phyloP scores from a whole-genome alignment of 2,888 invertebrate genomes.

The Teleiodes luculella region DNA sequence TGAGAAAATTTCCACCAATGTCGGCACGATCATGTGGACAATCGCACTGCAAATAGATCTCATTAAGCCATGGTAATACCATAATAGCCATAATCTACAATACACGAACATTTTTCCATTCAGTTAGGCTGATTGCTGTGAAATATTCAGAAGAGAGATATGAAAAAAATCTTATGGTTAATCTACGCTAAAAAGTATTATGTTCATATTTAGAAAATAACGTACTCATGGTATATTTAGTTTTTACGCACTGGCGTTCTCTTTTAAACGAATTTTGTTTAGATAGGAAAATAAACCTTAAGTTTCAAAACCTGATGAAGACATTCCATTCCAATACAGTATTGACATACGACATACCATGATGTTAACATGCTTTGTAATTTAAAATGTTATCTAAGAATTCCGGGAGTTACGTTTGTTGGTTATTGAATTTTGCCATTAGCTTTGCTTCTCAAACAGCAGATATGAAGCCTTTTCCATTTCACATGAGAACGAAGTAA shows the following conservation, averaged over 20 bases:
- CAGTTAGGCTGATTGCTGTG: background rate
- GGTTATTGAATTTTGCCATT: background rate
- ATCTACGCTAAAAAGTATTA: too few relatives aligned
- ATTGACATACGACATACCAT: too few relatives aligned
- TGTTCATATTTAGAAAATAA: too few relatives aligned
- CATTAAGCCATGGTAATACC: conserved; percentile 25
- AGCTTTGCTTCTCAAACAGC: background rate
- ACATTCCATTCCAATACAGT: too few relatives aligned
- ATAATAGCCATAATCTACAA: conserved; percentile 23
- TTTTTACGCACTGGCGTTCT: too few relatives aligned
- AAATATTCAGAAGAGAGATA: background rate
- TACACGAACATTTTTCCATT: conserved; percentile 21
- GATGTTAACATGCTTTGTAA: too few relatives aligned
- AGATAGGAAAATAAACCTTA: too few relatives aligned
- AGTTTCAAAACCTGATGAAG: too few relatives aligned
- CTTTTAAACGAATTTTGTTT: too few relatives aligned
- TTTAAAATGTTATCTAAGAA: background rate
- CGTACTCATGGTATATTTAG: too few relatives aligned
- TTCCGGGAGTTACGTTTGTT: background rate
- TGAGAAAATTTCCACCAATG: conserved; percentile 22
- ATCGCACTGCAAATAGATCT: conserved; percentile 30
- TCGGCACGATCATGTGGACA: conserved; percentile 14
- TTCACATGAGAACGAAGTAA: conserved; percentile 3
- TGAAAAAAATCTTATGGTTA: too few relatives aligned
- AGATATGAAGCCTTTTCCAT: background rate